Percentiles rank a stretch among this genome's conserved stretches.
phyloP scores from a whole-genome alignment of 1,140 invertebrate species.

The Pogonognathellus flavescens region DNA sequence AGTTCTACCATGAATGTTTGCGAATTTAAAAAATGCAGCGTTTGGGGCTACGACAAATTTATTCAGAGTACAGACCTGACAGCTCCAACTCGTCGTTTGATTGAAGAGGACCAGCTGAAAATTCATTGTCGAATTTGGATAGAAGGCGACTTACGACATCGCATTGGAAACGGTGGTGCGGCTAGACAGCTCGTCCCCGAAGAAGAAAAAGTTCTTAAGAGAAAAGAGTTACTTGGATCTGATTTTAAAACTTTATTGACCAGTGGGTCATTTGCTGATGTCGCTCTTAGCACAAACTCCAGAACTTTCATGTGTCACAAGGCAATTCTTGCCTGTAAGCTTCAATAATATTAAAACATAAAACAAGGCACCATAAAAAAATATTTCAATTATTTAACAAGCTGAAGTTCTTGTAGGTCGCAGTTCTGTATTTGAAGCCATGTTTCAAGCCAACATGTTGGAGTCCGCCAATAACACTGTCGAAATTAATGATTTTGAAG shows the following conservation, averaged over 20 bases:
- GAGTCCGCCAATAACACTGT: conserved; percentile 57
- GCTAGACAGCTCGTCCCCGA: conserved; percentile 27
- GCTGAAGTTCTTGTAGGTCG: conserved; percentile 59
- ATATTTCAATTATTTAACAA: not conserved
- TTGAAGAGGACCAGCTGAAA: conserved; percentile 64
- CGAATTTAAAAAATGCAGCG: conserved; percentile 65
- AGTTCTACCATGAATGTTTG: conserved; percentile 66
- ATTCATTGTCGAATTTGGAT: conserved; percentile 66
- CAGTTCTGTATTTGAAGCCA: conserved; percentile 63
- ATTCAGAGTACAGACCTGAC: conserved; percentile 59
- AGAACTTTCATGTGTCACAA: conserved; percentile 65
- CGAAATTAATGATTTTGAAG: conserved; percentile 66
- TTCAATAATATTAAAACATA: not conserved
- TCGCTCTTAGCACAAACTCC: conserved; percentile 51
- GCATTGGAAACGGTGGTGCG: conserved; percentile 57
- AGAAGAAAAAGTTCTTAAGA: conserved; percentile 54
- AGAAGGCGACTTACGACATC: conserved; percentile 64
- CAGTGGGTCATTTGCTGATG: conserved; percentile 57
- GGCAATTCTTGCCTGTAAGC: conserved; percentile 62
- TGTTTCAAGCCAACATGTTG: conserved; percentile 60
- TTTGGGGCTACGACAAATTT: conserved; percentile 67
- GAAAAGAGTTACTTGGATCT: conserved; percentile 49
- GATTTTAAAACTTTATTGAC: conserved; percentile 59
- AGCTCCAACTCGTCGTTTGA: conserved; percentile 54
- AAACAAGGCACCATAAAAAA: no score